Percentiles rank a stretch among this genome's conserved stretches.
Evolutionary conservation across 2,797 vertebrate genomes (phyloP).

Genomic region (Poeciliopsis presidionis): DNA sequence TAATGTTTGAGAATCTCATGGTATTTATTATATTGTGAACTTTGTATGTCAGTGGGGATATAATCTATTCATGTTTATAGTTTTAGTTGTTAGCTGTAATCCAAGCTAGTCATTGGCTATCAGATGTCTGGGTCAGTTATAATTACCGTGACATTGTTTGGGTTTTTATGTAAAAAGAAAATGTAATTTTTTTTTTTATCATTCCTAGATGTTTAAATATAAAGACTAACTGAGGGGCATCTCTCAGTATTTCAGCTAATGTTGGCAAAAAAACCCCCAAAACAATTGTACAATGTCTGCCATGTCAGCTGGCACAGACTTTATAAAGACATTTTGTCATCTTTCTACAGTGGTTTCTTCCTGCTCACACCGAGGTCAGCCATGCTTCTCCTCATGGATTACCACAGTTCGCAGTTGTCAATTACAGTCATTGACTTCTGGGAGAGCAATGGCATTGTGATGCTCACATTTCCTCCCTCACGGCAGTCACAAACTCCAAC

Average conservation of each 20-base stretch:
- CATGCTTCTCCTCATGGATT: neutral
- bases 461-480: neutral
- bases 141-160: neutral
- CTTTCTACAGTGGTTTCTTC: neutral
- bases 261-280: too few relatives aligned
- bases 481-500: constrained; percentile 1
- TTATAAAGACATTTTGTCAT: neutral
- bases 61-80: neutral
- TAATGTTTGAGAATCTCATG: neutral
- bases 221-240: neutral
- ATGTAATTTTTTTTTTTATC: neutral
- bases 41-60: neutral
- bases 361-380: neutral
- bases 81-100: neutral
- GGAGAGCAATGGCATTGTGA: neutral
- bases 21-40: neutral
- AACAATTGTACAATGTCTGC: neutral
- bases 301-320: neutral
- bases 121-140: neutral
- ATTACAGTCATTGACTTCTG: neutral
- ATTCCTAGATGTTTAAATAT: neutral
- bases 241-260: neutral
- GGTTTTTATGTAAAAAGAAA: neutral
- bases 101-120: neutral
- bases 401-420: constrained; percentile 13